Evolutionary conservation across 2,113 vertebrate species (phyloP).

Genomic region (Panthera leo): DNA sequence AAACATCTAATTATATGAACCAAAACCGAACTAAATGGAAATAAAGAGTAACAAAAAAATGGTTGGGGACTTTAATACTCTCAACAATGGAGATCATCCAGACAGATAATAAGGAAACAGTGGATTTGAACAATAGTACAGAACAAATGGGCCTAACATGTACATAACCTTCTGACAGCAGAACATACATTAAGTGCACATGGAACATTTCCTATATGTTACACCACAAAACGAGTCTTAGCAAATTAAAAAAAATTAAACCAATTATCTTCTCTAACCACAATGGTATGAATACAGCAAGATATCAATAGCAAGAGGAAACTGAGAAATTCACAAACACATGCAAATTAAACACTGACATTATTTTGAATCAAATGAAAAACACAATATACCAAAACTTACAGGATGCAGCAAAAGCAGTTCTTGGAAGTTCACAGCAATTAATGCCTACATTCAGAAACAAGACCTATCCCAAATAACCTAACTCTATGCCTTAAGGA

Average conservation of each 20-base stretch:
- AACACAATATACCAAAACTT: background rate
- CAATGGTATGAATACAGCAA: background rate
- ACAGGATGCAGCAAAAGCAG: background rate
- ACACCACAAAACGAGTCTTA: background rate
- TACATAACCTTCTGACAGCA: background rate
- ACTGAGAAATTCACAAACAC: background rate
- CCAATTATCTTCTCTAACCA: background rate
- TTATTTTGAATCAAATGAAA: background rate
- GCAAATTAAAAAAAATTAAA: background rate
- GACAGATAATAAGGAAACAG: background rate
- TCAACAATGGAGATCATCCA: background rate
- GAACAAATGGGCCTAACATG: background rate
- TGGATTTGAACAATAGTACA: background rate
- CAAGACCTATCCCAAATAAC: background rate
- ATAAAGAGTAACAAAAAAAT: background rate
- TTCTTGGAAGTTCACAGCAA: background rate
- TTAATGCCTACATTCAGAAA: background rate
- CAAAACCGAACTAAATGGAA: background rate
- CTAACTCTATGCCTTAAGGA: background rate
- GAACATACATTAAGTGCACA: background rate
- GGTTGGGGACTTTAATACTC: background rate
- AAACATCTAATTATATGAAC: background rate
- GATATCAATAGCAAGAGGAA: background rate
- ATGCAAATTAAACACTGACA: background rate
- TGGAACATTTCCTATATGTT: background rate